Conservation (phyloP, 2,113 vertebrate genomes). For the Upupa epops region DNA sequence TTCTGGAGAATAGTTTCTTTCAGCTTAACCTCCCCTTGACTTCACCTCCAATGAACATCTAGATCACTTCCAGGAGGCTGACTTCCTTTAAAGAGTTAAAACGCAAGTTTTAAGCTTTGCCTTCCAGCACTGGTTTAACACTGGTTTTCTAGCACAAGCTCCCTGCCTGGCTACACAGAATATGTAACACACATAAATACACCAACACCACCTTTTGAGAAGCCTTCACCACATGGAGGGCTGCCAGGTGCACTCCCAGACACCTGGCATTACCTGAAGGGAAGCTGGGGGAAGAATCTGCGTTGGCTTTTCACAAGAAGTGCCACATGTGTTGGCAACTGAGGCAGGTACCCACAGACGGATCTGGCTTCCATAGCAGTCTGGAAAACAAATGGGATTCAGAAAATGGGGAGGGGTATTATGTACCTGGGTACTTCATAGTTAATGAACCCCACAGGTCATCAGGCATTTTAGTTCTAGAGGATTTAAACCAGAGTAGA, state of each 20-base stretch:
- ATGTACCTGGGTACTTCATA: accelerated
- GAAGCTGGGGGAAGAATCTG: background rate
- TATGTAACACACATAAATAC: background rate
- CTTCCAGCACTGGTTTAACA: background rate
- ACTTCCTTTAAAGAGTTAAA: background rate
- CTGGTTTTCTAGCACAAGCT: background rate
- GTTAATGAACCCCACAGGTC: background rate
- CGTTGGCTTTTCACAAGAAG: background rate
- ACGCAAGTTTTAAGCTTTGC: background rate
- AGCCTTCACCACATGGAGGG: background rate
- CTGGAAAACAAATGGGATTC: background rate
- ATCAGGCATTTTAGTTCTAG: background rate
- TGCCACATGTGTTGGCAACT: accelerated
- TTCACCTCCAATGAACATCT: background rate
- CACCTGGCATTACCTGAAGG: background rate
- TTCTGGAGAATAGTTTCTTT: background rate
- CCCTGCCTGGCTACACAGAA: background rate
- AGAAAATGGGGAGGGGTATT: background rate
- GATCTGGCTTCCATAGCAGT: background rate
- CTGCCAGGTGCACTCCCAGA: background rate
- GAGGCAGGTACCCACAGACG: background rate
- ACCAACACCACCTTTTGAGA: background rate
- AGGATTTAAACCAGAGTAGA: background rate
- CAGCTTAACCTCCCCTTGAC: background rate
- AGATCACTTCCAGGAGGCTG: background rate